Conservation (phyloP, 2,888 invertebrate species). For the Polydrusus tereticollis region DNA sequence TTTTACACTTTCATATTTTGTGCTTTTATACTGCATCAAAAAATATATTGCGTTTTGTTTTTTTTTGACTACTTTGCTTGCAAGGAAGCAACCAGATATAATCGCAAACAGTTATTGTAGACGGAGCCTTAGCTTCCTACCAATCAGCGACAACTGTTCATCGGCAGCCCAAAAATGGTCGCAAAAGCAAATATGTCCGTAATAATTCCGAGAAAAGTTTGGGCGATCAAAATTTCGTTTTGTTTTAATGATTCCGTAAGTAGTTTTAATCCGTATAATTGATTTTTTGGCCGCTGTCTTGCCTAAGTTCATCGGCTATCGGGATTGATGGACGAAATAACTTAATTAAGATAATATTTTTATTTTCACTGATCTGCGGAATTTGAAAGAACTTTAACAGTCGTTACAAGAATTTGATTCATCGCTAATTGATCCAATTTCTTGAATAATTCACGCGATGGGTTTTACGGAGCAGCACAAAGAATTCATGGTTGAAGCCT, state of each 20-base stretch:
- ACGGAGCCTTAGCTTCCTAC: slow-evolving; percentile 10
- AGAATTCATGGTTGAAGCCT: no score
- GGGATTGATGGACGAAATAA: neutral
- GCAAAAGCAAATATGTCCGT: slow-evolving; percentile 31
- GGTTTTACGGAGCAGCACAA: no score
- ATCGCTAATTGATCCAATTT: no score
- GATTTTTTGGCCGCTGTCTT: slow-evolving; percentile 10
- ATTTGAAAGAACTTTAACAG: no score
- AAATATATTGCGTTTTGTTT: no score
- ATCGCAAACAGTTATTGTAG: neutral
- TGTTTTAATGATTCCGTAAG: slow-evolving; percentile 20
- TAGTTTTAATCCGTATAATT: slow-evolving; percentile 19
- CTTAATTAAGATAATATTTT: neutral
- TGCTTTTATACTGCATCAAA: no score
- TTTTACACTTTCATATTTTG: no score
- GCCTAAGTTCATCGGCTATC: neutral
- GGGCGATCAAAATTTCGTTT: slow-evolving; percentile 21
- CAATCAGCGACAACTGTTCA: neutral
- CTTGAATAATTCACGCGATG: no score
- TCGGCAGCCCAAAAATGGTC: slow-evolving; percentile 18
- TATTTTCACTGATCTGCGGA: neutral
- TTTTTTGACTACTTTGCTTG: no score
- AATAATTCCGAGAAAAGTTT: slow-evolving; percentile 18
- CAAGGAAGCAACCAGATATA: neutral
- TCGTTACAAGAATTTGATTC: no score